Percentiles rank a stretch among this genome's conserved stretches.
Evolutionary conservation across 2,797 vertebrate species (phyloP).

Genomic region (Limnodromus scolopaceus): DNA sequence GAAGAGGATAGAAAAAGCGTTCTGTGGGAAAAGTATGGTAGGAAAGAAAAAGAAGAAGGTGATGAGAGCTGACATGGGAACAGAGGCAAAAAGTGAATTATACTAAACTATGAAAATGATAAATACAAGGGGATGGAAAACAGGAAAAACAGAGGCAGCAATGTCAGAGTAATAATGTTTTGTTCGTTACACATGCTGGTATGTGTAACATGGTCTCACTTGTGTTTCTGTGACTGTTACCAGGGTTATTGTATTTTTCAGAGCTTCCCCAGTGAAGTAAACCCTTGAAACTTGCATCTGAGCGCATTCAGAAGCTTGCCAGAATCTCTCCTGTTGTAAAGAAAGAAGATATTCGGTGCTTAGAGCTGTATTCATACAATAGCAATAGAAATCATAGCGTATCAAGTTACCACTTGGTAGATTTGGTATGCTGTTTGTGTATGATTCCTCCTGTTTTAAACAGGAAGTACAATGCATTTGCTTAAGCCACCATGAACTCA

Average conservation of each 20-base stretch:
- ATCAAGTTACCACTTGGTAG: background rate
- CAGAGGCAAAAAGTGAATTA: background rate
- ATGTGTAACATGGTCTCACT: background rate
- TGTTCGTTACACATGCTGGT: background rate
- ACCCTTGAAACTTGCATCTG: background rate
- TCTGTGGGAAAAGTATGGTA: background rate
- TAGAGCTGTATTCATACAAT: background rate
- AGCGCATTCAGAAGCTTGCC: background rate
- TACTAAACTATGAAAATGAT: background rate
- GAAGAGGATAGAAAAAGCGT: background rate
- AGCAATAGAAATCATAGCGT: background rate
- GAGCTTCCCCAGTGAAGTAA: background rate
- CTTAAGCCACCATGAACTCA: background rate
- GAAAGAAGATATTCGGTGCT: background rate
- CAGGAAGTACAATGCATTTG: background rate
- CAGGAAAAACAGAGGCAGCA: background rate
- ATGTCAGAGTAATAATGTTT: background rate
- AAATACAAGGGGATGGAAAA: background rate
- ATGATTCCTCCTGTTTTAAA: background rate
- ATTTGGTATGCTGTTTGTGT: background rate
- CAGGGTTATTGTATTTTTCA: background rate
- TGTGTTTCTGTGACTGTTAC: background rate
- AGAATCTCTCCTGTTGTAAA: background rate
- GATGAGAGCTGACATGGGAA: background rate
- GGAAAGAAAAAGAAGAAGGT: background rate